A percentile compares a stretch with the other conserved stretches of the same genome.
phyloP scores from a whole-genome alignment of 2,113 vertebrate species.

The Apaloderma vittatum region DNA sequence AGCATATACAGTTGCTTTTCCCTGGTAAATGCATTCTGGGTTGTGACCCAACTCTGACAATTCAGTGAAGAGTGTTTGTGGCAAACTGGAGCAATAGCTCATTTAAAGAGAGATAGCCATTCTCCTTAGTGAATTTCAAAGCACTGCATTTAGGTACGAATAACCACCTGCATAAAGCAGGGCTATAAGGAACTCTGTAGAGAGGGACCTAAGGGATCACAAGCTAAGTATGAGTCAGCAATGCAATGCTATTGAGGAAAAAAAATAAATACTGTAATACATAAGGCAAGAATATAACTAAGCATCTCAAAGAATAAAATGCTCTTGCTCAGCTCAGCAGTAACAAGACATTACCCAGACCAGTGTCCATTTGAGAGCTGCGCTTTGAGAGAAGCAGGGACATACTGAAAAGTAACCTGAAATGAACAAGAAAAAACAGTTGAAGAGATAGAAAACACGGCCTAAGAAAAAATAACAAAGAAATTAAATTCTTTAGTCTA shows the following conservation, averaged over 20 bases:
- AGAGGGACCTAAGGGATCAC: background rate
- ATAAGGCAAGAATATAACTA: background rate
- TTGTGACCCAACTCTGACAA: background rate
- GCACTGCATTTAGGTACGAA: background rate
- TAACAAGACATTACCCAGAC: background rate
- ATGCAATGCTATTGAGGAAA: background rate
- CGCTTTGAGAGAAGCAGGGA: background rate
- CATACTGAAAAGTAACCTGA: background rate
- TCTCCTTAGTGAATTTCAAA: background rate
- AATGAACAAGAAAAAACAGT: background rate
- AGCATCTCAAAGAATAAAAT: background rate
- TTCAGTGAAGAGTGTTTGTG: background rate
- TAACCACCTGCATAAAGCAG: background rate
- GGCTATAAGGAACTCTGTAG: background rate
- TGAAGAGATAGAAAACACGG: background rate
- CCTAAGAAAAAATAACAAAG: background rate
- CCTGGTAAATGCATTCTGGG: background rate
- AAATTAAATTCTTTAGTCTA: background rate
- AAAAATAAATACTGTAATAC: background rate
- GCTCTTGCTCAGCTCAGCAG: background rate
- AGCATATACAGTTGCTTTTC: background rate
- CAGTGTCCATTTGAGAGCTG: background rate
- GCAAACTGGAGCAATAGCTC: background rate
- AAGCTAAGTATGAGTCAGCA: background rate
- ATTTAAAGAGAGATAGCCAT: background rate